These are phyloP conservation scores for Poecilia velifera DNA, from an alignment of 2,797 vertebrate species.

Conservation along the genomic window DNA sequence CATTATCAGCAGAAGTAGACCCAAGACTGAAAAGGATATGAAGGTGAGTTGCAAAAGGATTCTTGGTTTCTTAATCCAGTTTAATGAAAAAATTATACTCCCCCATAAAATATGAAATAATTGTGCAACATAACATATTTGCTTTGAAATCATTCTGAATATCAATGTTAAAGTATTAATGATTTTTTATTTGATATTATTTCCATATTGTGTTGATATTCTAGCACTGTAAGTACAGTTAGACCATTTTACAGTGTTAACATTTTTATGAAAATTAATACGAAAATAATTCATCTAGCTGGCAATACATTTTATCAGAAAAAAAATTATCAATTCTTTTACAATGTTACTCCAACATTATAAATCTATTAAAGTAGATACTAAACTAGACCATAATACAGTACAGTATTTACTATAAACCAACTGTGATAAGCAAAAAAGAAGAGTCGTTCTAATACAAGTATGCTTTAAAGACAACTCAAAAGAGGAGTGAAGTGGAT, in stretches of 20 bases:
- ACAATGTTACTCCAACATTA: neutral
- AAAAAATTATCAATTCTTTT: neutral
- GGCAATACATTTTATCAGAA: neutral
- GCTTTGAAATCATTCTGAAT: neutral
- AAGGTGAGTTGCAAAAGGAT: neutral
- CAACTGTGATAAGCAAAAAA: neutral
- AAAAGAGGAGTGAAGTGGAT: neutral
- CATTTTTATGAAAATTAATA: neutral
- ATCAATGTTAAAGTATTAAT: neutral
- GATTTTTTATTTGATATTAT: neutral
- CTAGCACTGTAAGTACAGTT: neutral
- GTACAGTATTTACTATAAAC: too few species aligned
- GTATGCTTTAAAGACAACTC: neutral
- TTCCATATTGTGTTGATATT: neutral
- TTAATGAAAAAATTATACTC: too few species aligned
- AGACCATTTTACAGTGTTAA: neutral
- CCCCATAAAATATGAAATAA: neutral
- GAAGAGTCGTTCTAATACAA: neutral
- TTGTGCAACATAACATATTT: neutral
- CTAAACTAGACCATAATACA: neutral
- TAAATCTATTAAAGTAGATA: neutral
- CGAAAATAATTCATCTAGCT: neutral
- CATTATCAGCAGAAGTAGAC: neutral
- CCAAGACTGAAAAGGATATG: neutral
- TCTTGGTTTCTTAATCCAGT: neutral